Evolutionary conservation across 1,140 invertebrate species (phyloP).

Genomic region (Dendrolimus kikuchii): DNA sequence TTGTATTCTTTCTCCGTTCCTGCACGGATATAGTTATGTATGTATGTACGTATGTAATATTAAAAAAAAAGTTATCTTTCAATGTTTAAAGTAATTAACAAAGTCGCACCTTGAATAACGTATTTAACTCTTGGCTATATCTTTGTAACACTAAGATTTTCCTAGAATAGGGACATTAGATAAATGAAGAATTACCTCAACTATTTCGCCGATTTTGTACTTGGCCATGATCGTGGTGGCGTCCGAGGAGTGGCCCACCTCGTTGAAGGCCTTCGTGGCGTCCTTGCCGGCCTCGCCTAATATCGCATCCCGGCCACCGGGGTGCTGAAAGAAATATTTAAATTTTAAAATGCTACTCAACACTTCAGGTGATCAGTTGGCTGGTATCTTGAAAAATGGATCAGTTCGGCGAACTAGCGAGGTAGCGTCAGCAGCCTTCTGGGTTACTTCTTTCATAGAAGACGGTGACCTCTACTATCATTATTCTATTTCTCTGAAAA

Average conservation of each 20-base stretch:
- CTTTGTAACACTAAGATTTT: too few relatives aligned
- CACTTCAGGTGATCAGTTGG: neutral
- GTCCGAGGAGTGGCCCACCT: slow-evolving; percentile 77
- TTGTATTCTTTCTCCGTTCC: too few relatives aligned
- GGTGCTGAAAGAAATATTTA: slow-evolving; percentile 72
- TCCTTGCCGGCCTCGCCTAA: slow-evolving; percentile 77
- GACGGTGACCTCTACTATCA: too few relatives aligned
- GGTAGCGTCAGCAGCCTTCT: too few relatives aligned
- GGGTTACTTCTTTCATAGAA: too few relatives aligned
- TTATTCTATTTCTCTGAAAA: too few relatives aligned
- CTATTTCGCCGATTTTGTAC: slow-evolving; percentile 77
- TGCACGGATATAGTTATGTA: too few relatives aligned
- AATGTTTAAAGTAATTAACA: too few relatives aligned
- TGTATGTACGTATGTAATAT: too few relatives aligned
- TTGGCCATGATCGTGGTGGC: slow-evolving; percentile 73
- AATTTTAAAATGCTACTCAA: neutral
- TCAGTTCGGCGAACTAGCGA: too few relatives aligned
- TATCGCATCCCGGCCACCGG: slow-evolving; percentile 76
- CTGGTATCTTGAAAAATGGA: neutral
- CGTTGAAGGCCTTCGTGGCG: slow-evolving; percentile 75
- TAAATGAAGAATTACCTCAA: slow-evolving; percentile 51
- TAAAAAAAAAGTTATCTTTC: too few relatives aligned
- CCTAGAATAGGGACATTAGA: neutral
- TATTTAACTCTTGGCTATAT: neutral
- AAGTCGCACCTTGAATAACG: neutral